Evolutionary conservation across 2,888 invertebrate species (phyloP), one percentile per base, ranked within the genome.

Genomic region (Trisateles emortualis): DNA sequence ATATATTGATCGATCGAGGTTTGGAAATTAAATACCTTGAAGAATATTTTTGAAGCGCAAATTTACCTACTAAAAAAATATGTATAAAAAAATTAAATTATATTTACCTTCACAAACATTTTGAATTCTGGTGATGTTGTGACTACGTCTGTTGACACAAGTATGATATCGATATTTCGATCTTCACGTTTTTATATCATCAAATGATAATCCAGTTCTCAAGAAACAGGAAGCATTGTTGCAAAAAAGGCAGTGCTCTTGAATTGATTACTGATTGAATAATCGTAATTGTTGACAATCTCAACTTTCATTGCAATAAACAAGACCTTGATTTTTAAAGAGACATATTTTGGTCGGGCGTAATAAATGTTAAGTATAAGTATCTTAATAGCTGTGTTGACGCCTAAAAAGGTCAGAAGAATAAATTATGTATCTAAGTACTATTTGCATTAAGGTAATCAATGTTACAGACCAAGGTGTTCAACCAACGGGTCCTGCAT

Each of bases 71-170:
- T 17, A 19, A 11, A 17, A 22, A 14, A 26, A 22, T 5, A 9
- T 13, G 11, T 2, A 16, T 11, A 6, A 5, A 38, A 30, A 3
- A 19, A 17, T 3, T 29, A 17, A 32, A 16, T 29, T 10, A 39
- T n/a, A 57, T 52, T 81, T 81, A 88, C 88, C 88, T 88, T 88
- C 77, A 81, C 86, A 79, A 85, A 76, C 88, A 88, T 88, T 74
- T 83, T 87, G 74, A 63, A 61, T 43, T 36, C 14, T 39, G 44
- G 50, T 72, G 69, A 69, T 77, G 72, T 72, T 78, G 81, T 76
- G 79, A 83, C 86, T 86, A 81, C 85, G 84, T 79, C 73, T 72
- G 68, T 64, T 75, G 72, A 64, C 74, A 69, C 64, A 65, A 62
- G 59, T 79, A 60, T 86, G 84, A 82, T 82, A 58, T 49, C 19